Evolutionary conservation across 2,113 vertebrate species (phyloP).

Genomic region (Plecotus auritus): DNA sequence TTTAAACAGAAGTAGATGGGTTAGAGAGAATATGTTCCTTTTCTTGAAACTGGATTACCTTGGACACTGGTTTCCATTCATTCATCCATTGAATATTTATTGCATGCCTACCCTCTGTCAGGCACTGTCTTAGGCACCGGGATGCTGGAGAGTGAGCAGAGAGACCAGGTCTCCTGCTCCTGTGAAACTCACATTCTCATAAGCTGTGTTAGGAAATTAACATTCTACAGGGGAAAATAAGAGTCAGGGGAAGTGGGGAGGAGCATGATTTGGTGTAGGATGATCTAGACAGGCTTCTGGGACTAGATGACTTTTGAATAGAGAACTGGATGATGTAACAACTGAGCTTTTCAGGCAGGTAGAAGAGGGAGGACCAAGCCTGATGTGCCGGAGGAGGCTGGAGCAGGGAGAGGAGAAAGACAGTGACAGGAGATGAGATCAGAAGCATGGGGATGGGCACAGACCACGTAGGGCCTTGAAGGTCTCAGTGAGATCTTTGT

Average conservation of each 20-base stretch:
- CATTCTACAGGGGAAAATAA: not conserved
- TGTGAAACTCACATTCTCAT: not conserved
- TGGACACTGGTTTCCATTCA: not conserved
- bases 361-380: not conserved
- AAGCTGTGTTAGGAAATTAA: not conserved
- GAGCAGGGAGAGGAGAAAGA: not conserved
- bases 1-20: not conserved
- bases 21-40: not conserved
- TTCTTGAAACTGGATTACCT: not conserved
- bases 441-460: not conserved
- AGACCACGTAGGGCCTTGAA: not conserved
- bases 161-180: not conserved
- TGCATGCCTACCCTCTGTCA: rapidly evolving
- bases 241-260: not conserved
- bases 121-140: not conserved
- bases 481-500: not conserved
- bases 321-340: not conserved
- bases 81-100: not conserved
- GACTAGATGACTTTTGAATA: not conserved
- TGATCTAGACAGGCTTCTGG: not conserved
- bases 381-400: not conserved
- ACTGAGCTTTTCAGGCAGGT: not conserved
- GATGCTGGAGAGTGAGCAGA: not conserved
- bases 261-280: not conserved
- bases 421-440: not conserved